Base-by-base conservation (phyloP, 2,888 invertebrate species). In the Athalia rosae region DNA sequence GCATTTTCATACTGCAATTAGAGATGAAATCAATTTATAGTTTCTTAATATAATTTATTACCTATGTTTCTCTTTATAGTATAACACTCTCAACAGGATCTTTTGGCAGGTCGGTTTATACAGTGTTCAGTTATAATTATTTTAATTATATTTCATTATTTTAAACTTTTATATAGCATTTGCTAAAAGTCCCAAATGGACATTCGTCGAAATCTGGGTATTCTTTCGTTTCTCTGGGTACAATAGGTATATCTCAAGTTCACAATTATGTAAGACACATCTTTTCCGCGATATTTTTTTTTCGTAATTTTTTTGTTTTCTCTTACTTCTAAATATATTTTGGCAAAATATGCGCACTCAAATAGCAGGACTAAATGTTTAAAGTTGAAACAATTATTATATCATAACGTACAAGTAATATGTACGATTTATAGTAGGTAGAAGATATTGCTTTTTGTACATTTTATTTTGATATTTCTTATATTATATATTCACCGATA, bases 401-500 rank as follows among this genome's bases (percentile, higher is more conserved):
- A 53, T 61, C 78, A 73, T 62, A 80, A 28, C 28, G 28, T 28
- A 28, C 28, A 28, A 28, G 28, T 28, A 28, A 28, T 28, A 28
- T 28, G 28, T 28, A 28, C 28, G 28, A 28, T 28, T 28, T 28
- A 28, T 28, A 28, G 28, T 28, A 28, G 28, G 28, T 77, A 80
- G 77, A 81, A 81, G 81, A 84, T 85, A 85, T 85, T 85, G 85
- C 85, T 85, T 85, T 85, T 84, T 84, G 82, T 85, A 85, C 84
- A 85, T 84, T 79, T 81, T 83, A 82, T 83, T 82, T 76, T 61
- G 56, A 77, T 77, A 76, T 77, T 56, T 58, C 58, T 58, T 56
- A 43, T 43, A 71, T 58, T 59, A n/a, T 63, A 43, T 11, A 9
- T 0, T 63, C n/a, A 53, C 53, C 53, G n/a, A 53, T 53, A 7